Percentiles rank a stretch among this genome's conserved stretches.
Evolutionary conservation across 2,888 invertebrate species (phyloP).

Genomic region (Antheraea assamensis): DNA sequence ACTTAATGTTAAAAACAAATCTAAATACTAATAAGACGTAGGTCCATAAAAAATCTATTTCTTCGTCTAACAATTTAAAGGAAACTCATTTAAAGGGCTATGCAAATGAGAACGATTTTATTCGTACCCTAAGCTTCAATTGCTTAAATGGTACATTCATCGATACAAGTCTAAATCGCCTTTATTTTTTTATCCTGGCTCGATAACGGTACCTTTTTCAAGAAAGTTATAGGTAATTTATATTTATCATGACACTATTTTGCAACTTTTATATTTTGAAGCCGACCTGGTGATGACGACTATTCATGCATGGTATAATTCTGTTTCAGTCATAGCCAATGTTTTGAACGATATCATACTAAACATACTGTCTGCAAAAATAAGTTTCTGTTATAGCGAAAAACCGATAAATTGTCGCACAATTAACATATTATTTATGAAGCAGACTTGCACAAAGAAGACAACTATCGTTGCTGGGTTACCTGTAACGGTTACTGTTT

Average conservation of each 20-base stretch:
- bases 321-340: too few species aligned
- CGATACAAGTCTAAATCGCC: neutral
- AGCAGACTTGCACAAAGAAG: too few species aligned
- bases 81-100: neutral
- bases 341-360: too few species aligned
- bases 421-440: too few species aligned
- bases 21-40: neutral
- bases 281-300: too few species aligned
- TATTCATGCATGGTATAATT: too few species aligned
- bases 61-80: neutral
- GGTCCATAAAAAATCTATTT: neutral
- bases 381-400: too few species aligned
- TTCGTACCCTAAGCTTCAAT: slow-evolving; percentile 6
- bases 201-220: neutral
- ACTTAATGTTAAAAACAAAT: neutral
- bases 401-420: too few species aligned
- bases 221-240: neutral
- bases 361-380: too few species aligned
- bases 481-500: too few species aligned
- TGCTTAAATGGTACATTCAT: slow-evolving; percentile 7
- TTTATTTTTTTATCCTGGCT: slow-evolving; percentile 2
- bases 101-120: slow-evolving; percentile 2
- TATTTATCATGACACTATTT: neutral
- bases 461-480: too few species aligned
- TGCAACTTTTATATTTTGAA: neutral